Conservation (phyloP, 1,140 invertebrate species). For the Temnothorax curvispinosus region DNA sequence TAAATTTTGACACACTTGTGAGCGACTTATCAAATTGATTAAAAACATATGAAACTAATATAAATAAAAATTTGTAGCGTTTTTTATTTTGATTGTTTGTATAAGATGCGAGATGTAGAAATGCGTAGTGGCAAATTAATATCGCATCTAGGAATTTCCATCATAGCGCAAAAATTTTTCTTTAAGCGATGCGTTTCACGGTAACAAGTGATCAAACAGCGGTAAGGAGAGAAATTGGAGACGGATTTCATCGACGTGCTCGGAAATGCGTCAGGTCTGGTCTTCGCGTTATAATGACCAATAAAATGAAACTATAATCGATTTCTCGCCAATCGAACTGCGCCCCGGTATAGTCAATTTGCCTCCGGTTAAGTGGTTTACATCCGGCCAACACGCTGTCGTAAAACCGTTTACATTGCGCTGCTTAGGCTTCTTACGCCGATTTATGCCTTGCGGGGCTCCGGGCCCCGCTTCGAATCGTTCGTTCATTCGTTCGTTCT, state of each 20-base stretch:
- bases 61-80: not conserved
- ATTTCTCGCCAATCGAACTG: conserved; percentile 79
- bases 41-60: not conserved
- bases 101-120: not conserved
- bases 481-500: conserved; percentile 17
- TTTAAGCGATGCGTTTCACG: not conserved
- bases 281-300: conserved; percentile 79
- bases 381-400: conserved; percentile 73
- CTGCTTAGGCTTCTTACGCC: conserved; percentile 74
- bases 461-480: not conserved
- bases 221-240: not conserved
- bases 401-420: conserved; percentile 77
- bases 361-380: conserved; percentile 80
- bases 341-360: conserved; percentile 75
- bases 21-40: not conserved
- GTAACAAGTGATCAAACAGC: not conserved
- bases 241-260: conserved; percentile 65
- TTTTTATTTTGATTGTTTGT: not conserved
- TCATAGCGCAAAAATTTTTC: not conserved
- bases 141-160: not conserved
- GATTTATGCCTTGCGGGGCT: conserved; percentile 68
- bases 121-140: not conserved
- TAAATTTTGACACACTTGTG: not conserved
- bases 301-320: conserved; percentile 80
- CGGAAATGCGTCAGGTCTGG: conserved; percentile 73